Percentiles rank a stretch among this genome's conserved stretches.
These are phyloP conservation scores for Stegastes partitus DNA, from an alignment of 2,113 vertebrate genomes.

Conservation along the genomic window DNA sequence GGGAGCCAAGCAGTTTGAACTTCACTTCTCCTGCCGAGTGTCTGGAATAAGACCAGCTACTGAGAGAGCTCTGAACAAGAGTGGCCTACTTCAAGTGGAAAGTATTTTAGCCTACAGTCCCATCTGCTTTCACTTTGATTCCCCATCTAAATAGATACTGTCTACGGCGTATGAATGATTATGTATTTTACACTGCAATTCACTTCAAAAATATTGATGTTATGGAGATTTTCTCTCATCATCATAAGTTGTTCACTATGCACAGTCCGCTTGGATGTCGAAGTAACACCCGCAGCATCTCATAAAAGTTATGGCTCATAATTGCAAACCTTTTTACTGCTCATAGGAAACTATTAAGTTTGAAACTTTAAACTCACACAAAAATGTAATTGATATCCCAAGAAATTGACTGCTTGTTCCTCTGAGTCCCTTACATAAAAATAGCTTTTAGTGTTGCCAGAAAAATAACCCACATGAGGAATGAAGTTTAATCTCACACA, in stretches of 20 bases:
- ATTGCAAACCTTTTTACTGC: slow-evolving; percentile 68
- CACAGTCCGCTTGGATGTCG: slow-evolving; percentile 24
- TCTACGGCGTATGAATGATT: slow-evolving; percentile 57
- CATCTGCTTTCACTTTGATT: slow-evolving; percentile 84
- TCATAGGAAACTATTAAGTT: slow-evolving; percentile 62
- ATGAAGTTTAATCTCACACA: slow-evolving; percentile 50
- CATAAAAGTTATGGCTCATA: slow-evolving; percentile 71
- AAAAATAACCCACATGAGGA: slow-evolving; percentile 32
- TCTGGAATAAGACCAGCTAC: slow-evolving; percentile 74
- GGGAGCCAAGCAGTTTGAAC: slow-evolving; percentile 71
- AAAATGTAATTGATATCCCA: slow-evolving; percentile 59
- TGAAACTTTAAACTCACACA: slow-evolving; percentile 52
- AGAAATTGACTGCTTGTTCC: slow-evolving; percentile 42
- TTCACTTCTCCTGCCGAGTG: slow-evolving; percentile 58
- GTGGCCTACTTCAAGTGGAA: slow-evolving; percentile 78
- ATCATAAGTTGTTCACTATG: slow-evolving; percentile 27
- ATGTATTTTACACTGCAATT: slow-evolving; percentile 66
- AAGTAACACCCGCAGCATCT: slow-evolving; percentile 54
- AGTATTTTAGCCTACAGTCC: slow-evolving; percentile 74
- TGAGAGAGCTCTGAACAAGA: slow-evolving; percentile 69
- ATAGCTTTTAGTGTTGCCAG: slow-evolving; percentile 37
- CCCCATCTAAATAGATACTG: slow-evolving; percentile 71
- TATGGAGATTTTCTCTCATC: slow-evolving; percentile 66
- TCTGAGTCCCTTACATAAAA: slow-evolving; percentile 51
- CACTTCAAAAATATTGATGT: slow-evolving; percentile 68